Evolutionary conservation across 2,888 invertebrate species (phyloP), one percentile per base, ranked within the genome.

Genomic region (Corbicula japonica): DNA sequence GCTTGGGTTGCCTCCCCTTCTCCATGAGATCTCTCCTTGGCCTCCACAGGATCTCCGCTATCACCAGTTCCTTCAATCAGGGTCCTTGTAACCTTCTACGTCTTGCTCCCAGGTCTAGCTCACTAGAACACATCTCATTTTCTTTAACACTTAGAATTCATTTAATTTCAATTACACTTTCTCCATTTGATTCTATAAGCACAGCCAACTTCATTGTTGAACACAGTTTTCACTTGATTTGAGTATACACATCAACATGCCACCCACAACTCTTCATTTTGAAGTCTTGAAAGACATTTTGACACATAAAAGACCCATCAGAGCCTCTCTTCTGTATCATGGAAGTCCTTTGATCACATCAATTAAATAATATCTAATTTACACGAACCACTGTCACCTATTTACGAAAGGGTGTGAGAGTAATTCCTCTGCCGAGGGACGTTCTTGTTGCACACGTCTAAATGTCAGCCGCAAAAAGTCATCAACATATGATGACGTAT

Each of bases 401-500:
- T 83, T 83, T 4, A 80, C 77, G 70, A 83, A 80, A 41, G 75
- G 78, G 44, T 83, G 80, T 26, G 21, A 46, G 61, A 92, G 65
- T 56, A 92, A 82, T 54, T 91, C 91, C 71, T 90, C 89, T 2
- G 93, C 92, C 21, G 90, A 86, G 1, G 92, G 92, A 41, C 93
- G 75, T 26, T 91, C 88, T 18, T 82, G 81, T 18, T 90, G 88
- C 60, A 85, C 85, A 68, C 88, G 79, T 74, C 80, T 83, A 84
- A 93, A 93, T 28, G 91, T 90, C 66, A 85, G 82, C 70, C 75
- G 61, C 30, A 93, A 83, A 78, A 93, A 92, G 74, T 93, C 91
- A 68, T 74, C 80, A 26, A 87, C 87, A 18, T 83, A 65, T 41
- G 84, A 72, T n/a, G 90, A 88, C n/a, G 84, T 78, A 52, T 80